Percentiles rank a stretch among this genome's conserved stretches.
phyloP scores from a whole-genome alignment of 2,888 invertebrate genomes.

The Chrysolina haemoptera region DNA sequence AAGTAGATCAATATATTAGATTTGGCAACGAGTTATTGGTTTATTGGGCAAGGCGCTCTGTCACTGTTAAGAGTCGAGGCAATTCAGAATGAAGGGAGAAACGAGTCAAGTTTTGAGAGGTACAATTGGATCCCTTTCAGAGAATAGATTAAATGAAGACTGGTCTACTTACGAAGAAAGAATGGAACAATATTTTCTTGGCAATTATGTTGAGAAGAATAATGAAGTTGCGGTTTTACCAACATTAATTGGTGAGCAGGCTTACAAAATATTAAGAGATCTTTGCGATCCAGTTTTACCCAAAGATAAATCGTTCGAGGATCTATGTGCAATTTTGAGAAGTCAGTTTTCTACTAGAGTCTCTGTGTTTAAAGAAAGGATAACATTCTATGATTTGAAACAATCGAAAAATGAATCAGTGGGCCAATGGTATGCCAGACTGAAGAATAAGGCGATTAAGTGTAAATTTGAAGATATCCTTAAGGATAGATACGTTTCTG shows the following conservation, averaged over 20 bases:
- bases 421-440: slow-evolving; percentile 35
- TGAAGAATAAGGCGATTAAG: slow-evolving; percentile 39
- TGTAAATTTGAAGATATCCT: slow-evolving; percentile 44
- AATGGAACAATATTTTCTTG: slow-evolving; percentile 51
- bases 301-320: slow-evolving; percentile 44
- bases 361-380: slow-evolving; percentile 40
- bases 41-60: no score
- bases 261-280: slow-evolving; percentile 42
- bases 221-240: slow-evolving; percentile 47
- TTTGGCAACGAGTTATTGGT: no score
- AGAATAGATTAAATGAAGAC: neutral
- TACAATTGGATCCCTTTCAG: no score
- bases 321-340: slow-evolving; percentile 40
- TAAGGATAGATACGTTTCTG: slow-evolving; percentile 40
- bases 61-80: no score
- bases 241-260: slow-evolving; percentile 42
- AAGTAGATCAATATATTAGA: no score
- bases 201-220: slow-evolving; percentile 44
- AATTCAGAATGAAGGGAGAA: no score
- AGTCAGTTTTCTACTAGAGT: slow-evolving; percentile 36
- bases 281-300: slow-evolving; percentile 38
- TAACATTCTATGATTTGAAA: slow-evolving; percentile 40
- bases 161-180: slow-evolving; percentile 42
- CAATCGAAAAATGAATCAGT: slow-evolving; percentile 37
- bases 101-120: no score